These are phyloP conservation scores for Blastobasis lacticolella DNA, from an alignment of 2,888 invertebrate species.

Conservation along the genomic window DNA sequence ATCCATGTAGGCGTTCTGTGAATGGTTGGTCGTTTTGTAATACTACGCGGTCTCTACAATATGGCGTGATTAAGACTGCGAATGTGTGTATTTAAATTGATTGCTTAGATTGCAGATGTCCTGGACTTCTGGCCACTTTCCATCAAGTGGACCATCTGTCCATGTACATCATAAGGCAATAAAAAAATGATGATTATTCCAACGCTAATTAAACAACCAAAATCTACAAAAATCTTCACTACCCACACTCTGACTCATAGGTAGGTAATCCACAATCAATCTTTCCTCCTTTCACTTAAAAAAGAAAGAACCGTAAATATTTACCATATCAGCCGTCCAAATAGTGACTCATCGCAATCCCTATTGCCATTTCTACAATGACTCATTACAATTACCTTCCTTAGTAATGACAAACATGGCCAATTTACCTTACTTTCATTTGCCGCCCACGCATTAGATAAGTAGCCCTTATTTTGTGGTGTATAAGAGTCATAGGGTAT, in stretches of 20 bases:
- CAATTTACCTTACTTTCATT: slow-evolving; percentile 17
- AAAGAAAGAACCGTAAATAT: not conserved
- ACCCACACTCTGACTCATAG: not conserved
- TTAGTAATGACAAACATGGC: slow-evolving; percentile 14
- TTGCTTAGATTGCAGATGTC: too few relatives aligned
- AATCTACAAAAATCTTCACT: not conserved
- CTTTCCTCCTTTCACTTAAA: not conserved
- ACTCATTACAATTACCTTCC: slow-evolving; percentile 46
- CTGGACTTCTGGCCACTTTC: too few relatives aligned
- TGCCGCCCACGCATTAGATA: slow-evolving; percentile 4
- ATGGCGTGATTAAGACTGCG: too few relatives aligned
- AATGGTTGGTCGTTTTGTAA: too few relatives aligned
- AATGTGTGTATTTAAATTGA: not conserved
- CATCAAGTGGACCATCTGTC: too few relatives aligned
- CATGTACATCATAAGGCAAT: too few relatives aligned
- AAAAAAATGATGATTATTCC: too few relatives aligned
- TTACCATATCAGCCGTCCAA: not conserved
- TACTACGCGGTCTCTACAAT: too few relatives aligned
- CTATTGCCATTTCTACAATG: slow-evolving; percentile 43
- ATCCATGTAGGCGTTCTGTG: too few relatives aligned
- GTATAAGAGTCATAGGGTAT: slow-evolving; percentile 15
- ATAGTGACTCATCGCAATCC: slow-evolving; percentile 49
- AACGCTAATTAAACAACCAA: too few relatives aligned
- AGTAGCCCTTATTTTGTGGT: slow-evolving; percentile 21
- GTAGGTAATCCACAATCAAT: too few relatives aligned